phyloP scores from a whole-genome alignment of 2,113 vertebrate species.

The Sander vitreus region DNA sequence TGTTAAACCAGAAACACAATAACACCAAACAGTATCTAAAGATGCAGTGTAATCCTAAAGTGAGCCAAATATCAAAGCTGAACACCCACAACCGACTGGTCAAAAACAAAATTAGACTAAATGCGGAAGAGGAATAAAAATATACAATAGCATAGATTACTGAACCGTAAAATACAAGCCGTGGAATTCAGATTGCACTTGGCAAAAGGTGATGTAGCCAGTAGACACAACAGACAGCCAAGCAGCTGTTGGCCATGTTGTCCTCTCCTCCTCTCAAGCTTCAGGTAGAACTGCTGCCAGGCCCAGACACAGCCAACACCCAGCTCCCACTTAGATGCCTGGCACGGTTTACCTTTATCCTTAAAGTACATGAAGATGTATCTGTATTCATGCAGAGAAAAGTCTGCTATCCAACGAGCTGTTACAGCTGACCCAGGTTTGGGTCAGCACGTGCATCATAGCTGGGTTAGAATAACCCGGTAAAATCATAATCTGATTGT shows the following conservation, averaged over 20 bases:
- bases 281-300: conserved; percentile 66
- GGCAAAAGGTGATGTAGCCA: conserved; percentile 49
- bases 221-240: conserved; percentile 54
- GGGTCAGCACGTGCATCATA: not conserved
- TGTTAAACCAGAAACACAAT: conserved; percentile 37
- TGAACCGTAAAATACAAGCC: conserved; percentile 36
- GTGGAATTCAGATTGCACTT: conserved; percentile 45
- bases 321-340: conserved; percentile 56
- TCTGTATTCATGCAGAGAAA: not conserved
- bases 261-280: conserved; percentile 57
- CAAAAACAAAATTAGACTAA: conserved; percentile 3
- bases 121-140: conserved; percentile 6
- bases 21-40: conserved; percentile 32
- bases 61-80: conserved; percentile 38
- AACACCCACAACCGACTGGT: conserved; percentile 15
- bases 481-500: not conserved
- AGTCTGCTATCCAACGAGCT: not conserved
- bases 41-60: conserved; percentile 21
- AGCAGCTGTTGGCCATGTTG: conserved; percentile 71
- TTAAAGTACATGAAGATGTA: conserved; percentile 1
- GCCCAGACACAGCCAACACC: conserved; percentile 44
- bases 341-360: conserved; percentile 61
- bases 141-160: conserved; percentile 35
- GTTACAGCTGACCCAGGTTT: not conserved
- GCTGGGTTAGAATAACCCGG: not conserved